Base-by-base conservation (phyloP, 2,888 invertebrate species). In the Phyllotreta striolata region DNA sequence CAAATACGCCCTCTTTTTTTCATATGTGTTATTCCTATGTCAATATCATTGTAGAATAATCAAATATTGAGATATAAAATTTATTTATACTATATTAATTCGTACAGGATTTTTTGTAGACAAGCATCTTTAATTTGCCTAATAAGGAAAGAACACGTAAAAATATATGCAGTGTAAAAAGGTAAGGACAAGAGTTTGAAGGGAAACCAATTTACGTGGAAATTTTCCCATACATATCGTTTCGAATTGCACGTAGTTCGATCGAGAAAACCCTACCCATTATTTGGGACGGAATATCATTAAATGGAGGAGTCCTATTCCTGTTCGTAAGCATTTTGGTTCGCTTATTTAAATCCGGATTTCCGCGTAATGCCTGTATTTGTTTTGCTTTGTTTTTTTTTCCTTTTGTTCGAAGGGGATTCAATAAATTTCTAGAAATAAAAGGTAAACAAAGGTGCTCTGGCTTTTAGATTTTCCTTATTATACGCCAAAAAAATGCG, bases 311-410 rank as follows among this genome's bases (percentile, higher is more conserved):
- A 34, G 24, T 8, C 9, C 35, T 8, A 49, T 9, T 34, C 34
- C 49, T 49, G 9, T 35, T 34, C 10, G 35, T 34, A 24, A 49
- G 34, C 14, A 49, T 49, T 49, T 44, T 6, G 49, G 8, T 14
- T 34, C 49, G 24, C 7, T 24, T 34, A 49, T 49, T 49, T 49
- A 49, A 49, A 49, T 49, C 49, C n/a, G 35, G 34, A 24, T 49
- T 24, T 24, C 14, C 49, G 9, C 49, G 13, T 49, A 49, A 49
- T 49, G 49, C 49, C 14, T 12, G 24, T 49, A 49, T 49, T 49
- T 49, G 49, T 49, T 49, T 49, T 34, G 13, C 9, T 49, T 7
- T 34, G 13, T 24, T 34, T 44, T 10, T 10, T 49, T 49, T 49
- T 49, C 7, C 34, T 14, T 49, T 47, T 10, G 9, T 24, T 24